Evolutionary conservation across 2,113 vertebrate genomes (phyloP), one percentile per base, ranked within the genome.

Genomic region (Malurus alboscapulatus): DNA sequence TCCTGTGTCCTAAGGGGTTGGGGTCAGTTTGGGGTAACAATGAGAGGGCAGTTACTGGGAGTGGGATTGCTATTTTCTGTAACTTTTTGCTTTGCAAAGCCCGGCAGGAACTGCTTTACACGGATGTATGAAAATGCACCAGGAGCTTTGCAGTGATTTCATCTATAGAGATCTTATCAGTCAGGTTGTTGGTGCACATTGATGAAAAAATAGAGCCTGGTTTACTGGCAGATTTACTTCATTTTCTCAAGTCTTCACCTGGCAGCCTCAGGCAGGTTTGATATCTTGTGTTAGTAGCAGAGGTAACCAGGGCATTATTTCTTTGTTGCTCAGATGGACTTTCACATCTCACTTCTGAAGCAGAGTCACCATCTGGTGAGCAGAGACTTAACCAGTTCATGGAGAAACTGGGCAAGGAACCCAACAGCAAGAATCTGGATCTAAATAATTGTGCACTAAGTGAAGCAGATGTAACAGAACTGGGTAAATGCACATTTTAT

Each of bases 381-480:
- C 97, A 98, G 18, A 95, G 97, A 74, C 97, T 98, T 15, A 92
- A 97, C 36, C 95, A 96, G 61, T 98, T 99, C 91, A 94, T 98
- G 93, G 96, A 98, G 95, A 98, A 97, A 84, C 54, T 98, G 66
- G 98, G 98, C 44, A 98, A 98, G 96, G 98, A 96, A 38, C 67
- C 95, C 5, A 96, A 97, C 84, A 96, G 93, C 85, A 94, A 95
- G 48, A 97, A 77, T 65, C 94, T 99, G 24, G 98, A 97, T 65
- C 95, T 99, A 84, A 98, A 96, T 72, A 98, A 98, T 78, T 98
- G 98, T 85, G 97, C 97, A 10, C 94, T 99, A 68, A 98, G 96
- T 12, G 96, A 97, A 6, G 96, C 95, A 7, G 98, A 98, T 34
- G 29, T 98, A 87, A 85, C 97, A 69, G 98, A 98, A 63, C 88